These are phyloP conservation scores for Acrocephalus kingi DNA, from an alignment of 2,113 vertebrate species.

Conservation along the genomic window DNA sequence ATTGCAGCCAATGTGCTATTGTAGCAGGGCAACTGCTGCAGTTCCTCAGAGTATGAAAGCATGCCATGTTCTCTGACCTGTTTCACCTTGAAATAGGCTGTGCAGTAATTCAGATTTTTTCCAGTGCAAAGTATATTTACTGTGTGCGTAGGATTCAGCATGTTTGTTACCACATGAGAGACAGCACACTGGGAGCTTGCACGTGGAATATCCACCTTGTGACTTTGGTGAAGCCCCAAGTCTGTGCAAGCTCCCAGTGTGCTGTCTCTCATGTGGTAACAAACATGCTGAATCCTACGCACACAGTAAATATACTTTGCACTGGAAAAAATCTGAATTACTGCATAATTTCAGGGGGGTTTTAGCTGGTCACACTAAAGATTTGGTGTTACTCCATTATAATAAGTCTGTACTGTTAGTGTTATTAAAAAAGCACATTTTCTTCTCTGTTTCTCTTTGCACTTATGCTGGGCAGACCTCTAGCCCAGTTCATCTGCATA, in stretches of 20 bases:
- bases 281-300: background rate
- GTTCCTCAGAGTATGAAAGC: background rate
- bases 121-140: background rate
- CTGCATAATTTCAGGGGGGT: rapidly evolving
- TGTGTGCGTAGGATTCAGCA: background rate
- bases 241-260: background rate
- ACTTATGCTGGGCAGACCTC: background rate
- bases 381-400: background rate
- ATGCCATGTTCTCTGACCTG: background rate
- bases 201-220: too few species aligned
- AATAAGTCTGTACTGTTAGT: background rate
- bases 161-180: background rate
- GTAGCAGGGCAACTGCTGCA: background rate
- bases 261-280: background rate
- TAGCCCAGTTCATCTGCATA: constrained; percentile 38
- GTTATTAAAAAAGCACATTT: background rate
- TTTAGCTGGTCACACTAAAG: background rate
- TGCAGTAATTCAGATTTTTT: background rate
- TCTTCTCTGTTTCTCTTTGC: background rate
- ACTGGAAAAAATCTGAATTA: background rate
- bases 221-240: too few species aligned
- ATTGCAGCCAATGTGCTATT: background rate
- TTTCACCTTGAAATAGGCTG: background rate
- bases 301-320: background rate
- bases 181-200: background rate